Evolutionary conservation across 1,140 invertebrate species (phyloP), one percentile per base, ranked within the genome.

Genomic region (Archivesica marissinica): DNA sequence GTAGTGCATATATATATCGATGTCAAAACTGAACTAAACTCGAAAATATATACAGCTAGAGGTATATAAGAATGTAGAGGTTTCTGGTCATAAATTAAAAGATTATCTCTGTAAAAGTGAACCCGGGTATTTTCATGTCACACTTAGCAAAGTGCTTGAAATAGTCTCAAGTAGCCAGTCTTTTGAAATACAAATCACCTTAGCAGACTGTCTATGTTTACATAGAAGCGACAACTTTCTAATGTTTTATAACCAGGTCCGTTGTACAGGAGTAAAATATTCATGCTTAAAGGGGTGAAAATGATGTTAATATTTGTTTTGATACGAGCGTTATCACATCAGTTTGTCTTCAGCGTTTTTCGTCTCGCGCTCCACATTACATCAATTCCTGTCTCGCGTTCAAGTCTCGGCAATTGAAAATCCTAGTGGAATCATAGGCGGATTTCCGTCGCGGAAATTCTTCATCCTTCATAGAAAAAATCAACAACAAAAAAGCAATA

Each of bases 211-310:
- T 75, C 80, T 75, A 59, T 83, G 41, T 83, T 83, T 83, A 75
- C 68, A 41, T 41, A 83, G 52, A 23, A 41, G 56, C 72, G 50
- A 83, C 68, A 75, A 61, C 15, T 33, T 61, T 35, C n/a, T 44
- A 50, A 59, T 83, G 70, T 74, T 75, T 83, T 75, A 47, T 68
- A n/a, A n/a, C 82, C 28, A 41, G 25, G 56, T 52, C 39, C 61
- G 82, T 85, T 9, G 72, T 33, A 41, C 61, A 68, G 74, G 44
- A 68, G 61, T 78, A 61, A 85, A 85, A 50, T 77, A 85, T 85
- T 68, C 64, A 61, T 70, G 59, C 78, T 77, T 70, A 85, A 68
- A 85, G 82, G 75, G 64, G 82, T 85, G 82, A 85, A 85, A 78
- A 85, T 77, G 74, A 54, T 85, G 72, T 85, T 52, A 44, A 50